These are phyloP conservation scores for Melinopterus prodromus DNA, from an alignment of 2,888 invertebrate species.

Conservation along the genomic window DNA sequence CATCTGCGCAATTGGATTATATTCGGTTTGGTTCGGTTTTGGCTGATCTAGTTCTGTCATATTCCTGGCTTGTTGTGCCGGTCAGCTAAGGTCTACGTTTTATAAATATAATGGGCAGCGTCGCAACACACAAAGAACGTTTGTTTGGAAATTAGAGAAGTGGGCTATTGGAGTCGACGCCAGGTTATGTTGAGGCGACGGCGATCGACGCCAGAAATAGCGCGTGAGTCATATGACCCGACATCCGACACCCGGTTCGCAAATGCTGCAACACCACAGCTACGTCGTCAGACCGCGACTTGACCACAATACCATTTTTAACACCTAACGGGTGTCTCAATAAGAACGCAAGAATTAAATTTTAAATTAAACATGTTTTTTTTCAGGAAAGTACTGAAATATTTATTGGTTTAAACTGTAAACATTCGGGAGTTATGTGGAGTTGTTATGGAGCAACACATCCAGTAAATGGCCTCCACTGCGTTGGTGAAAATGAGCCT, in stretches of 20 bases:
- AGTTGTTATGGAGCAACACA: too few relatives aligned
- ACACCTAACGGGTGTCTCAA: conserved; percentile 32
- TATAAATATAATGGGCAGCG: conserved; percentile 43
- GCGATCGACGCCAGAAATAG: conserved; percentile 52
- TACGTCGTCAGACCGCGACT: conserved; percentile 31
- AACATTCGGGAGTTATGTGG: too few relatives aligned
- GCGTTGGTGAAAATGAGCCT: too few relatives aligned
- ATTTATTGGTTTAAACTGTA: not conserved
- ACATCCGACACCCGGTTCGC: conserved; percentile 50
- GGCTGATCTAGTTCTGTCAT: not conserved
- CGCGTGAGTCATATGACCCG: conserved; percentile 53
- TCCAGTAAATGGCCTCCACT: too few relatives aligned
- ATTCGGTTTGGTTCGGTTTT: too few relatives aligned
- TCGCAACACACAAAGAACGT: conserved; percentile 39
- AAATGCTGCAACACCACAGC: conserved; percentile 47
- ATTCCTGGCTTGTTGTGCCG: not conserved
- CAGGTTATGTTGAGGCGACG: conserved; percentile 49
- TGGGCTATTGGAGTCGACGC: conserved; percentile 45
- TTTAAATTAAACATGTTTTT: not conserved
- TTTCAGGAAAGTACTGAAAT: not conserved
- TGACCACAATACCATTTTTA: conserved; percentile 42
- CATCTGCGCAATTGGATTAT: too few relatives aligned
- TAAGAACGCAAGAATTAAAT: too few relatives aligned
- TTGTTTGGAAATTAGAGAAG: conserved; percentile 48
- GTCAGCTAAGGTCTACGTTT: conserved; percentile 13